Evolutionary conservation across 2,113 vertebrate species (phyloP), one percentile per base, ranked within the genome.

Genomic region (Pipra filicauda): DNA sequence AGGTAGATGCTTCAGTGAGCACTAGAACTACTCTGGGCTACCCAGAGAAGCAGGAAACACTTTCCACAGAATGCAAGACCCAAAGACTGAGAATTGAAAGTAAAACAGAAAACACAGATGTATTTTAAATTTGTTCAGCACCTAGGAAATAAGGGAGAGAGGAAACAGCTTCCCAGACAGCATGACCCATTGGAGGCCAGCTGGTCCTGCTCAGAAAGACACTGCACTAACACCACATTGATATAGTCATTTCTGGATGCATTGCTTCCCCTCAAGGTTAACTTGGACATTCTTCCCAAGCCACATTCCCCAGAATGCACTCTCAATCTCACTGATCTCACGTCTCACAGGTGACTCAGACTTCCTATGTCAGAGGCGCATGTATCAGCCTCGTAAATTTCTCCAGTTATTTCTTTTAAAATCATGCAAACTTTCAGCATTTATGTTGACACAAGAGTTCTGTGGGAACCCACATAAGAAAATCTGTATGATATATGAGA

Each of bases 291-390:
- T 61, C 35, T 39, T 48, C 64, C 62, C 30, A 27, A 85, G 27
- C 27, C 49, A 39, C 0, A 0, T 54, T 70, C 31, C n/a, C 37
- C 31, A 62, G 37, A 69, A 77, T 1, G 2, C 3, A 7, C 37
- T 30, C 54, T 43, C 46, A 59, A 15, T 18, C 52, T 55, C 65
- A 14, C 5, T 55, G 19, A 55, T 55, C 26, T 74, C 55, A 41
- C 18, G 19, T 70, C 54, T 33, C 69, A 11, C 37, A 41, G 75
- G 19, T 41, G 23, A 62, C 19, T 81, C 41, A 44, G 27, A n/a
- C 15, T 51, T 65, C 18, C 58, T 6, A 18, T 69, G 49, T 46
- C 64, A 89, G 26, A 80, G 7, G 4, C 57, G 6, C 33, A 33
- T 35, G 5, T 31, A 43, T 41, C 14, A 87, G 46, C 21, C 22